Percentiles rank a stretch among this genome's conserved stretches.
Evolutionary conservation across 2,888 invertebrate species (phyloP).

Genomic region (Microchrysa polita): DNA sequence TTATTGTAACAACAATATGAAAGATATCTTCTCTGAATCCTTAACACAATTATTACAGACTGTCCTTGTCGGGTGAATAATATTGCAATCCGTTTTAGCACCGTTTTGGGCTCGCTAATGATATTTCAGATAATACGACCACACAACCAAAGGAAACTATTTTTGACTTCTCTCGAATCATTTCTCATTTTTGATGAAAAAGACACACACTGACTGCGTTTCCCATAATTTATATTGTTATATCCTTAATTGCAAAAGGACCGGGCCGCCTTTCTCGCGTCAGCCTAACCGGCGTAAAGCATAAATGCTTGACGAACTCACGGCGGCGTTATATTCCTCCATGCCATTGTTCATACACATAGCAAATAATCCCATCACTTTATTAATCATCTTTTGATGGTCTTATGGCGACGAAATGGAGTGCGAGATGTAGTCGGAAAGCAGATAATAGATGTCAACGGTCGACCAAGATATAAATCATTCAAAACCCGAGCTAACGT

Average conservation of each 20-base stretch:
- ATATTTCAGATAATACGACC: constrained; percentile 19
- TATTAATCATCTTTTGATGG: constrained; percentile 43
- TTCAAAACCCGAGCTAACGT: not conserved
- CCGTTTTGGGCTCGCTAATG: constrained; percentile 13
- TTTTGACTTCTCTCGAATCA: not conserved
- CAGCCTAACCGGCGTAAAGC: too few relatives aligned
- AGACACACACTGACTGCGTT: constrained; percentile 5
- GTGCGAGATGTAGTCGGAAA: constrained; percentile 18
- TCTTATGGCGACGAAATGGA: constrained; percentile 6
- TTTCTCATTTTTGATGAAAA: not conserved
- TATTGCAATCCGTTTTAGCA: too few relatives aligned
- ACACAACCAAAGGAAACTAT: constrained; percentile 9
- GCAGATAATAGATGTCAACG: constrained; percentile 44
- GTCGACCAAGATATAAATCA: constrained; percentile 43
- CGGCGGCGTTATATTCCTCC: not conserved
- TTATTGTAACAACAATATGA: too few relatives aligned
- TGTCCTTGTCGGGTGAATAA: too few relatives aligned
- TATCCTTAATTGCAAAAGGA: constrained; percentile 21
- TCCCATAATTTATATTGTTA: constrained; percentile 27
- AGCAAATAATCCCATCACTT: constrained; percentile 31
- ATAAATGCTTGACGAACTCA: too few relatives aligned
- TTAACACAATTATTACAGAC: too few relatives aligned
- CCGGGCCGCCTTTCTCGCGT: not conserved
- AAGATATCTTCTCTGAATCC: too few relatives aligned
- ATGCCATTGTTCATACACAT: not conserved